Evolutionary conservation across 2,797 vertebrate genomes (phyloP).

Genomic region (Enteromius afrohamiltoni): DNA sequence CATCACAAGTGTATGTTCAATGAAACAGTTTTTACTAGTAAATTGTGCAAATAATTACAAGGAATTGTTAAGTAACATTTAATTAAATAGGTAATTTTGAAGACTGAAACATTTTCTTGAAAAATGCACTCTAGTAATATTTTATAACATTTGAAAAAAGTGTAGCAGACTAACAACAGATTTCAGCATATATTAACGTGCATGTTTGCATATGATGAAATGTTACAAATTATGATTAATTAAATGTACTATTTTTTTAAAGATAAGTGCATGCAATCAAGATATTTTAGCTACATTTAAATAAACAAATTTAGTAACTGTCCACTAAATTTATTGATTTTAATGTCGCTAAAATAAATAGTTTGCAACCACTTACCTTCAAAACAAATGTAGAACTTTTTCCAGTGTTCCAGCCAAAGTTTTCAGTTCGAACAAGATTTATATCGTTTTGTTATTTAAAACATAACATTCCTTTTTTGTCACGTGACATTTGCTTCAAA

Average conservation of each 20-base stretch:
- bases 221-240: too few relatives aligned
- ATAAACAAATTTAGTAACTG: too few relatives aligned
- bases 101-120: background rate
- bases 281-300: too few relatives aligned
- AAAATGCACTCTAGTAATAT: background rate
- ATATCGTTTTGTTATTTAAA: background rate
- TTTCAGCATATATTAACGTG: background rate
- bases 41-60: background rate
- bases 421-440: background rate
- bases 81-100: too few relatives aligned
- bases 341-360: too few relatives aligned
- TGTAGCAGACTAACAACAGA: background rate
- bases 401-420: background rate
- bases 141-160: background rate
- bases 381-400: too few relatives aligned
- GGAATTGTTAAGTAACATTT: background rate
- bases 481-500: background rate
- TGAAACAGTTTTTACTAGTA: background rate
- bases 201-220: too few relatives aligned
- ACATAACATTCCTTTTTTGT: background rate
- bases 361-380: too few relatives aligned
- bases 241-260: too few relatives aligned
- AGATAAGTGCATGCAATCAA: too few relatives aligned
- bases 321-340: too few relatives aligned
- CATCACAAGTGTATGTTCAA: background rate